phyloP scores from a whole-genome alignment of 2,797 vertebrate species.

The Dermochelys coriacea region DNA sequence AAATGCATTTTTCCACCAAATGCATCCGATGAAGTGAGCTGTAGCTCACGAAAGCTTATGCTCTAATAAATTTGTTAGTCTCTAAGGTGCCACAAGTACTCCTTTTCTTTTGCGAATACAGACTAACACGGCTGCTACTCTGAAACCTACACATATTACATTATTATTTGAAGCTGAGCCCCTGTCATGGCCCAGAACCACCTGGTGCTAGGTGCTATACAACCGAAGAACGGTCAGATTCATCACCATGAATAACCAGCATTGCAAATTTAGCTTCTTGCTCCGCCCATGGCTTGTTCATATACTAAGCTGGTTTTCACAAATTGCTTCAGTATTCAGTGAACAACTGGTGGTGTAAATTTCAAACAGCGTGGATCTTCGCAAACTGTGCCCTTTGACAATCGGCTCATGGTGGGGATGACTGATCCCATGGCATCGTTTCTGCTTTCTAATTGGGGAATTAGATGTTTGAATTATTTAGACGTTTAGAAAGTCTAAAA shows the following conservation, averaged over 20 bases:
- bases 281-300: background rate
- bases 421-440: background rate
- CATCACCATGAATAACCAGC: background rate
- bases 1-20: too few relatives aligned
- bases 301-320: background rate
- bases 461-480: background rate
- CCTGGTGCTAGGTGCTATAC: too few relatives aligned
- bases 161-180: background rate
- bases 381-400: background rate
- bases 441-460: background rate
- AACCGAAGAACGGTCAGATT: background rate
- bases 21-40: too few relatives aligned
- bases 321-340: background rate
- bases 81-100: too few relatives aligned
- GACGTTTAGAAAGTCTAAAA: background rate
- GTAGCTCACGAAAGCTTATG: too few relatives aligned
- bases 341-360: background rate
- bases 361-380: background rate
- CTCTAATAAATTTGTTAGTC: too few relatives aligned
- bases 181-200: background rate
- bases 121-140: too few relatives aligned
- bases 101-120: too few relatives aligned
- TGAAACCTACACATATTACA: too few relatives aligned
- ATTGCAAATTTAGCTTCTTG: background rate
- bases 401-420: background rate